Percentiles rank a stretch among this genome's conserved stretches.
phyloP scores from a whole-genome alignment of 2,113 vertebrate genomes.

The Proteles cristata region DNA sequence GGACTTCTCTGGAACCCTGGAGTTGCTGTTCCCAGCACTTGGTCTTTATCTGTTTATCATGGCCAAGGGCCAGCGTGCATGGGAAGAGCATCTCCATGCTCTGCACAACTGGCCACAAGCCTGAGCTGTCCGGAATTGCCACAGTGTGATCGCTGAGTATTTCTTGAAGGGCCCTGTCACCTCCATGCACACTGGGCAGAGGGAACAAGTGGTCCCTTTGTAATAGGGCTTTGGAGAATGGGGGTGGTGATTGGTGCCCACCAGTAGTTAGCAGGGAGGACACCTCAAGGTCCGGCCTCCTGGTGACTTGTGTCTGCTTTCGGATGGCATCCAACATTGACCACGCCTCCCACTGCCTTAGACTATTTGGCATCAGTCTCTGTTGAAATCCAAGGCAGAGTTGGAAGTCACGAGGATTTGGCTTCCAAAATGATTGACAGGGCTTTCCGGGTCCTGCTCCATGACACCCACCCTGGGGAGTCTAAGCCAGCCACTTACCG shows the following conservation, averaged over 20 bases:
- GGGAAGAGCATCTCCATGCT: too few species aligned
- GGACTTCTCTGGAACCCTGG: not conserved
- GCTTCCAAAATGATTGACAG: not conserved
- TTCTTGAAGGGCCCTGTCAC: not conserved
- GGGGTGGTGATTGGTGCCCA: not conserved
- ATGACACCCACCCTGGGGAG: not conserved
- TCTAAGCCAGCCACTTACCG: rapidly evolving
- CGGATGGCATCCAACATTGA: not conserved
- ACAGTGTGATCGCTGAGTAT: not conserved
- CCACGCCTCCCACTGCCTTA: not conserved
- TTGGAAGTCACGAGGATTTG: not conserved
- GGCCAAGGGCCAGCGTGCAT: not conserved
- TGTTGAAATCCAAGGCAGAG: not conserved
- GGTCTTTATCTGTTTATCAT: not conserved
- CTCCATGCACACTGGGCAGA: rapidly evolving
- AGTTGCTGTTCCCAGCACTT: not conserved
- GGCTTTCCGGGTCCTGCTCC: not conserved
- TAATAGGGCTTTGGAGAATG: not conserved
- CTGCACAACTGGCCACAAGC: rapidly evolving
- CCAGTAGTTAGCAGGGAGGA: not conserved
- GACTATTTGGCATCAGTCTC: not conserved
- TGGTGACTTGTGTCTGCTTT: not conserved
- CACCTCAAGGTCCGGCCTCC: not conserved
- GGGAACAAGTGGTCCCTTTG: not conserved
- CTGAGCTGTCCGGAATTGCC: not conserved